phyloP scores from a whole-genome alignment of 1,140 invertebrate species.

The Drosophila albomicans region DNA sequence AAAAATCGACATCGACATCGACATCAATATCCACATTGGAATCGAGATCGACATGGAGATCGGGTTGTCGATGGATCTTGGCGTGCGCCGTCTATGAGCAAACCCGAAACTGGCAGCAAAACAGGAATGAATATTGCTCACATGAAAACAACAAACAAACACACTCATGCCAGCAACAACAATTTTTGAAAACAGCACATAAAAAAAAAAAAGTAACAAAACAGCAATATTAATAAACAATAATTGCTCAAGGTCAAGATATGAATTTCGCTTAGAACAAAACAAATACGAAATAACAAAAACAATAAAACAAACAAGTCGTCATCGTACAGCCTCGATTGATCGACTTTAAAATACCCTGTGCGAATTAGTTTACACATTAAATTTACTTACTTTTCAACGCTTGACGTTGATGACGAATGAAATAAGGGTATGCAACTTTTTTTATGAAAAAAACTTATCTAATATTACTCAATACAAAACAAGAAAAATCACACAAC shows the following conservation, averaged over 20 bases:
- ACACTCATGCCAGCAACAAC: background rate
- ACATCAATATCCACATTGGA: background rate
- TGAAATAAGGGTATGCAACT: no score
- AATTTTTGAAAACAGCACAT: conserved; percentile 6
- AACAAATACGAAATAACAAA: conserved; percentile 54
- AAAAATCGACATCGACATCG: background rate
- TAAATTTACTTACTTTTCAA: background rate
- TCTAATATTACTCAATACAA: no score
- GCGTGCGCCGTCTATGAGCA: conserved; percentile 43
- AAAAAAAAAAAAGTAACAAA: conserved; percentile 28
- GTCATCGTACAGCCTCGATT: background rate
- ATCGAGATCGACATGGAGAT: conserved; percentile 12
- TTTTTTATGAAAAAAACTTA: no score
- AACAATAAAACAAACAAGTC: conserved; percentile 26
- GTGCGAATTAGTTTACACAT: background rate
- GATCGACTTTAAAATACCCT: conserved; percentile 2
- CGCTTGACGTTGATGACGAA: no score
- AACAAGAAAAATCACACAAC: no score
- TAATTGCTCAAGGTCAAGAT: conserved; percentile 74
- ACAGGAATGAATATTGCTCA: conserved; percentile 59
- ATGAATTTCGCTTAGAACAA: conserved; percentile 64
- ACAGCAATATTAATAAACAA: conserved; percentile 70
- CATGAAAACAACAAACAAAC: conserved; percentile 35
- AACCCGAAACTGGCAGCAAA: conserved; percentile 39
- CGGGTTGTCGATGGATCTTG: conserved; percentile 39